These are phyloP conservation scores for Emys orbicularis DNA, from an alignment of 2,797 vertebrate species.

Conservation along the genomic window DNA sequence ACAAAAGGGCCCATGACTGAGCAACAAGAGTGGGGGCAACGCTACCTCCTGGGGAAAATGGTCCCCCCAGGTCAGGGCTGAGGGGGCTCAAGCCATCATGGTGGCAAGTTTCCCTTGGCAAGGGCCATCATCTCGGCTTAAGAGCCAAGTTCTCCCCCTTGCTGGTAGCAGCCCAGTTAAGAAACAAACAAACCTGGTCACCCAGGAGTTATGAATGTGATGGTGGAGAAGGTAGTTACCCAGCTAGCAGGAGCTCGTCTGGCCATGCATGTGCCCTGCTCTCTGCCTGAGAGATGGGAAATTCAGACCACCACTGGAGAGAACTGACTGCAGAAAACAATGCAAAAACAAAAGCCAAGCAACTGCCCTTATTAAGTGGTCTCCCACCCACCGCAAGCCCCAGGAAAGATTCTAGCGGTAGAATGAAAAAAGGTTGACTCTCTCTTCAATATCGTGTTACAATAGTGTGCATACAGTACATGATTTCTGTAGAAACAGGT, in stretches of 20 bases:
- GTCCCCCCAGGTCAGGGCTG: no score
- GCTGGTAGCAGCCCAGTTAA: neutral
- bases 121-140: neutral
- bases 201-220: neutral
- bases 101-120: neutral
- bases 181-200: neutral
- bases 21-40: neutral
- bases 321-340: neutral
- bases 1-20: neutral
- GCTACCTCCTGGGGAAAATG: neutral
- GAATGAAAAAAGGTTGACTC: neutral
- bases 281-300: neutral
- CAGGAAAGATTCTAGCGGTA: neutral
- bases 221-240: neutral
- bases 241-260: neutral
- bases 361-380: neutral
- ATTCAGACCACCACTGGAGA: neutral
- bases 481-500: accelerated
- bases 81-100: neutral
- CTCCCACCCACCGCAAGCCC: accelerated
- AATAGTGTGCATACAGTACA: neutral
- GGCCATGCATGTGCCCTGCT: neutral
- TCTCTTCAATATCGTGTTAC: neutral
- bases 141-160: neutral
- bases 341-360: neutral